Base-by-base conservation (phyloP, 1,140 invertebrate genomes). In the Heliconius nattereri region DNA sequence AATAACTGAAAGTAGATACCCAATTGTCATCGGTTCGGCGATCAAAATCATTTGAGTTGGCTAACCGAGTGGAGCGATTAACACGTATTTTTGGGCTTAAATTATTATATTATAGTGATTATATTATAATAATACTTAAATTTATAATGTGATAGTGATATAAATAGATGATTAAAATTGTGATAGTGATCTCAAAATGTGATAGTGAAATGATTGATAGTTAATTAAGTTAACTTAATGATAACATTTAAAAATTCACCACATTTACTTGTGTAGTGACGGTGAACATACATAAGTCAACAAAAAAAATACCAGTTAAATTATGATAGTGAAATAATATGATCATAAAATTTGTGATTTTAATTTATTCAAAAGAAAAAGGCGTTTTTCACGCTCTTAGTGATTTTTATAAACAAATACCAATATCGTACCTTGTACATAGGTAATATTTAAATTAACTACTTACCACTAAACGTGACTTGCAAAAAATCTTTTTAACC, bases 1-100 rank as follows among this genome's bases (percentile, higher is more conserved):
- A 83, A 86, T 92, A 85, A 86, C 89, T 78, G 91, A 90, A 90
- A 87, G 49, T 87, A 74, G 90, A 94, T 91, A 81, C 87, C 87
- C 75, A 66, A 70, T 89, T 90, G 91, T 93, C 87, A 92, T 91
- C 90, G 90, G 82, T 85, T 89, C 81, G 84, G 85, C 54, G 54
- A 92, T 92, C 89, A 92, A 94, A 93, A 92, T 88, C 84, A 79
- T 40, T 52, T 40, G 78, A 82, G 78, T 73, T 72, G 76, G 80
- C 71, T 77, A 52, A 78, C 57, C 40, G 75, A 77, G 75, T 72
- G 66, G 79, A 57, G 40, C 85, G 86, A 88, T 86, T 82, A 83
- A 70, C 78, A 85, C 81, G 82, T 60, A 60, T 60, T 60, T 54
- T 60, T 52, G 54, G 54, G 54, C 54, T 60, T 23, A 60, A 60